Evolutionary conservation across 1,140 invertebrate genomes (phyloP).

Genomic region (Cherax quadricarinatus): DNA sequence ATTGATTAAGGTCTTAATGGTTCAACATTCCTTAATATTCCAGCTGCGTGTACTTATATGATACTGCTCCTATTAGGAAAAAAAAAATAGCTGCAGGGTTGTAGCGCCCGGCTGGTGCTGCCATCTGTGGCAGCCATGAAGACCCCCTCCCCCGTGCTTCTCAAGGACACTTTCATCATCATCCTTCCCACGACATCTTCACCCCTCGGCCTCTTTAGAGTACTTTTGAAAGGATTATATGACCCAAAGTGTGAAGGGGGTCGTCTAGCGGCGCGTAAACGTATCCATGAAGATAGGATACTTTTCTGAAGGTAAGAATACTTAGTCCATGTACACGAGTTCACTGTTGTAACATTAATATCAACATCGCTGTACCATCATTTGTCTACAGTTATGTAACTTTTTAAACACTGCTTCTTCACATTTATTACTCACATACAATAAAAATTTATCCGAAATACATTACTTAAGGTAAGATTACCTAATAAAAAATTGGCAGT

Average conservation of each 20-base stretch:
- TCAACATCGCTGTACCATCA: not conserved
- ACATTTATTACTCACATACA: too few relatives aligned
- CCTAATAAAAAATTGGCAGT: too few relatives aligned
- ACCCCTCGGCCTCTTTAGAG: not conserved
- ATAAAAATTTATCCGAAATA: too few relatives aligned
- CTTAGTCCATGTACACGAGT: too few relatives aligned
- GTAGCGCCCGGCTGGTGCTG: slow-evolving; percentile 18
- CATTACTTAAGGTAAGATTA: too few relatives aligned
- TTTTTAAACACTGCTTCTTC: too few relatives aligned
- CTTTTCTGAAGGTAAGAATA: too few relatives aligned
- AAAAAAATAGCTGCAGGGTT: not conserved
- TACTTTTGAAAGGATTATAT: not conserved
- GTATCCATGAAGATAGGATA: not conserved
- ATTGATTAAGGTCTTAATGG: not conserved
- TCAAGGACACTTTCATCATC: not conserved
- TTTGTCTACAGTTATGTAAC: too few relatives aligned
- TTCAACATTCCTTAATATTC: not conserved
- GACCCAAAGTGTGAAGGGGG: not conserved
- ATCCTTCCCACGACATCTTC: not conserved
- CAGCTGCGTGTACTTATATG: not conserved
- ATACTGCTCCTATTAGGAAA: not conserved
- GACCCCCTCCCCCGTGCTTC: not conserved
- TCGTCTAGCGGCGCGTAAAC: not conserved
- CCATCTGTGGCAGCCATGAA: slow-evolving; percentile 13
- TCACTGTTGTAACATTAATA: not conserved